phyloP scores from a whole-genome alignment of 2,797 vertebrate genomes.

The Premnoplex brunnescens region DNA sequence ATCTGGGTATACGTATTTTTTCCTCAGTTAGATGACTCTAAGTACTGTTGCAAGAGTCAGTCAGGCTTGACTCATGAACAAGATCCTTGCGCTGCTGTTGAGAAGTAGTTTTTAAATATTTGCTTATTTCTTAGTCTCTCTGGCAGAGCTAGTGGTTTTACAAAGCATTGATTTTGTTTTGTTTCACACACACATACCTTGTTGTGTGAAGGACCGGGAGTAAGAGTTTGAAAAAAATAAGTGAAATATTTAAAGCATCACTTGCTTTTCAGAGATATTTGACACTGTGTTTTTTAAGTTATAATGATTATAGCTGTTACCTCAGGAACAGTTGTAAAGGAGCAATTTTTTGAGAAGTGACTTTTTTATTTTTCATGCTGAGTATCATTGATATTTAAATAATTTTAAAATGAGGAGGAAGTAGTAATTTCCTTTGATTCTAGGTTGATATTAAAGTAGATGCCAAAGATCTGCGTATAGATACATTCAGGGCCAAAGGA shows the following conservation, averaged over 20 bases:
- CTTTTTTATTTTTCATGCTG: background rate
- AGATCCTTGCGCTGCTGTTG: background rate
- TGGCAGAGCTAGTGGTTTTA: background rate
- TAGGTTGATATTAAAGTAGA: constrained; percentile 88
- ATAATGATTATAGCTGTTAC: background rate
- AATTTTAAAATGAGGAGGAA: background rate
- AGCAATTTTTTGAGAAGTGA: background rate
- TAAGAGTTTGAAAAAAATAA: background rate
- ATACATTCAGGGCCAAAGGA: constrained; percentile 91
- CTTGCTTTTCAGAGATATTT: background rate
- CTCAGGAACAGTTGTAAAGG: background rate
- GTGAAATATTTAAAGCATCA: background rate
- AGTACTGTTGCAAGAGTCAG: background rate
- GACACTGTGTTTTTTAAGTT: background rate
- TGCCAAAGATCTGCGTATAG: constrained; percentile 87
- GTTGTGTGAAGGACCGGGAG: background rate
- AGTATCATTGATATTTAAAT: background rate
- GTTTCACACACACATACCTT: background rate
- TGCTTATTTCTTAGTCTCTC: background rate
- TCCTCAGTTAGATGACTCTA: background rate
- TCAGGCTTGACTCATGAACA: background rate
- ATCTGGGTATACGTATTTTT: background rate
- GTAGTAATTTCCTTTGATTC: background rate
- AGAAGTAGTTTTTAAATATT: background rate
- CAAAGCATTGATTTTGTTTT: background rate